These are phyloP conservation scores for Hetaerina americana DNA, from an alignment of 1,140 invertebrate species.

Conservation along the genomic window DNA sequence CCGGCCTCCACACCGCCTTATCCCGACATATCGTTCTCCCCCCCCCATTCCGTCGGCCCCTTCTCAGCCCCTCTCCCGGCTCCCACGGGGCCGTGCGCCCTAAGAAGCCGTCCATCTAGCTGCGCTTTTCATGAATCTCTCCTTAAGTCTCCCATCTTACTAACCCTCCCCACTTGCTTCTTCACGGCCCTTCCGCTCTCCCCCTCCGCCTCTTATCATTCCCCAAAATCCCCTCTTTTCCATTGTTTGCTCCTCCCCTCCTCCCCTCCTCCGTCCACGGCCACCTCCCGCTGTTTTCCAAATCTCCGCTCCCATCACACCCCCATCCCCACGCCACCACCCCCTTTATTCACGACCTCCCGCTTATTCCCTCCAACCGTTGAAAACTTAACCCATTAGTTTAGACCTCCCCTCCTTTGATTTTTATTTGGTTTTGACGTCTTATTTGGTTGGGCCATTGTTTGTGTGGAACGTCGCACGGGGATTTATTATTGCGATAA, in stretches of 20 bases:
- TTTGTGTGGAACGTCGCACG: too few relatives aligned
- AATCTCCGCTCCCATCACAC: too few relatives aligned
- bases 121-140: neutral
- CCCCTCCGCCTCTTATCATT: neutral
- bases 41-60: too few relatives aligned
- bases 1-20: too few relatives aligned
- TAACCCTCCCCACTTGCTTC: neutral
- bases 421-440: neutral
- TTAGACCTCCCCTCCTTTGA: neutral
- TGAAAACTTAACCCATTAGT: neutral
- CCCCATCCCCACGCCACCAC: too few relatives aligned
- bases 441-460: neutral
- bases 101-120: neutral
- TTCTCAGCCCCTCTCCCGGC: too few relatives aligned
- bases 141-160: too few relatives aligned
- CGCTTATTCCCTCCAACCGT: neutral
- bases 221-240: neutral
- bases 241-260: too few relatives aligned
- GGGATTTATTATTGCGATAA: too few relatives aligned
- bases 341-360: neutral
- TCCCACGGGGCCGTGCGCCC: neutral
- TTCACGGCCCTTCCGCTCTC: neutral
- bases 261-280: too few relatives aligned
- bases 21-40: too few relatives aligned
- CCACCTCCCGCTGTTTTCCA: too few relatives aligned